Evolutionary conservation across 2,888 invertebrate genomes (phyloP).

Genomic region (Drosophila percnosoma): DNA sequence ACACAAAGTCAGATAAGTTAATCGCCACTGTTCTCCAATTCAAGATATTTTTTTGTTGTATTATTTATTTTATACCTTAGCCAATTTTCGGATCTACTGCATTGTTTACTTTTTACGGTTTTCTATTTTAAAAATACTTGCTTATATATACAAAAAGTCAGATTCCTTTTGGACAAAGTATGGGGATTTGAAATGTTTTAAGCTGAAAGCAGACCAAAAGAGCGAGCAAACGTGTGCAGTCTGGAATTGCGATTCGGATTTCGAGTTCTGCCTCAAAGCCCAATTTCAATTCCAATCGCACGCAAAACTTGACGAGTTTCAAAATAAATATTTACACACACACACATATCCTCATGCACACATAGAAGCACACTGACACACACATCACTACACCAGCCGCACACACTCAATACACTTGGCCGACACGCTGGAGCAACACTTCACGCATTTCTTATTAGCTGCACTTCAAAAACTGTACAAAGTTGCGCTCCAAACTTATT

Average conservation of each 20-base stretch:
- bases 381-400: background rate
- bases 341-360: constrained; percentile 11
- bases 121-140: background rate
- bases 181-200: constrained; percentile 1
- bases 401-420: constrained; percentile 39
- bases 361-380: constrained; percentile 7
- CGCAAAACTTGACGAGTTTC: constrained; percentile 66
- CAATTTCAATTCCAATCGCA: constrained; percentile 63
- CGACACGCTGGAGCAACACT: constrained; percentile 59
- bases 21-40: background rate
- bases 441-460: constrained; percentile 77
- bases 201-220: constrained; percentile 29
- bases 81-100: background rate
- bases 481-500: constrained; percentile 66
- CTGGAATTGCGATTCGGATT: constrained; percentile 16
- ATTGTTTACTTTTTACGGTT: background rate
- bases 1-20: background rate
- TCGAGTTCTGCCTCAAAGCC: constrained; percentile 37
- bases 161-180: background rate
- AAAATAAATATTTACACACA: constrained; percentile 71
- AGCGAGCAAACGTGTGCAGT: constrained; percentile 18
- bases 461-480: constrained; percentile 57
- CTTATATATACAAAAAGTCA: background rate
- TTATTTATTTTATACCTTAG: background rate
- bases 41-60: background rate